These are phyloP conservation scores for Enteromius viviparus DNA, from an alignment of 2,797 vertebrate species.

Conservation along the genomic window DNA sequence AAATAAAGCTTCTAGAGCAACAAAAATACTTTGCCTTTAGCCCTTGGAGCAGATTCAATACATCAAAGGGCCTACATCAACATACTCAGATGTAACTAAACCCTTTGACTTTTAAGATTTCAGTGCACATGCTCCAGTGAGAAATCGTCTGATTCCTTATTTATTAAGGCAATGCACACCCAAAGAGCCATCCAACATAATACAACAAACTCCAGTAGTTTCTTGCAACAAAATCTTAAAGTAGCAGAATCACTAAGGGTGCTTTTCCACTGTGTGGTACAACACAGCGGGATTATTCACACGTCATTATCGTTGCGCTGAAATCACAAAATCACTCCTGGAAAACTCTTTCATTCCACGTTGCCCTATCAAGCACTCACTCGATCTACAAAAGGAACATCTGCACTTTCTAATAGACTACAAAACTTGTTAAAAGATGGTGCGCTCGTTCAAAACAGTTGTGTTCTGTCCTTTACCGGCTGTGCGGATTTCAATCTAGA, in stretches of 20 bases:
- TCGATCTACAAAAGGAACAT: no score
- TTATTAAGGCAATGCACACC: constrained; percentile 7
- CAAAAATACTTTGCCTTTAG: neutral
- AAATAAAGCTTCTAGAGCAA: constrained; percentile 17
- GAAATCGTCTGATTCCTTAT: constrained; percentile 17
- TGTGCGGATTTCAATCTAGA: no score
- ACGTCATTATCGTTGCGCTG: no score
- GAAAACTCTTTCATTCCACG: no score
- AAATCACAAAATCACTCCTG: no score
- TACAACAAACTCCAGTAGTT: neutral
- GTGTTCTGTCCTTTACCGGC: no score
- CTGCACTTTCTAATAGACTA: no score
- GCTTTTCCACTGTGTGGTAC: no score
- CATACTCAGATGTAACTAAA: neutral
- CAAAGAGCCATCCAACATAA: neutral
- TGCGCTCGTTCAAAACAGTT: no score
- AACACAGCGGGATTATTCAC: no score
- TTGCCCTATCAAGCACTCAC: no score
- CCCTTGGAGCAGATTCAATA: neutral
- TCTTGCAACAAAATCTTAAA: neutral
- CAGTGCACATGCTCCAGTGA: constrained; percentile 6
- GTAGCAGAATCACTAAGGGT: neutral
- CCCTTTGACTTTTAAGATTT: neutral
- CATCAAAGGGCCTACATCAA: neutral
- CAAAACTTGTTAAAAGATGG: no score